A percentile compares a stretch with the other conserved stretches of the same genome.
Conservation (phyloP, 2,113 vertebrate species). For the Megaceryle maxima region DNA sequence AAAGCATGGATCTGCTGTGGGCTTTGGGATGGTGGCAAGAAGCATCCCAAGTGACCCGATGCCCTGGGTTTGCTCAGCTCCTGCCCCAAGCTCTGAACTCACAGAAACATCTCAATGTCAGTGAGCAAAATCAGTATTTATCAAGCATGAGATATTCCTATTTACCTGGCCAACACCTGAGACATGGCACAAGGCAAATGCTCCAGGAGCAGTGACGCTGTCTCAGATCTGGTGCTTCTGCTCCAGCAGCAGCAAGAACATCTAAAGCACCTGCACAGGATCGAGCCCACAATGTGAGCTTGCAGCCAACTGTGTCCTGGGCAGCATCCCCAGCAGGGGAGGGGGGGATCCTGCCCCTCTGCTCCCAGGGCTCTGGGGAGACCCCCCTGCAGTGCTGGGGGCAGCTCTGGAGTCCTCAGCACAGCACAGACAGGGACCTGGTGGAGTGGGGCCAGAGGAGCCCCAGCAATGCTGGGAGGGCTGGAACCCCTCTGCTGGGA, state of each 20-base stretch:
- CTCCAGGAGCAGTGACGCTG: background rate
- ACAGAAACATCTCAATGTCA: background rate
- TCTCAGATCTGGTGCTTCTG: background rate
- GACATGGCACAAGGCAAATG: rapidly evolving
- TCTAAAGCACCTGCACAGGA: too few relatives aligned
- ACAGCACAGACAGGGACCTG: too few relatives aligned
- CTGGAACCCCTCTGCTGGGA: too few relatives aligned
- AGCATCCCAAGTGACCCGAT: background rate
- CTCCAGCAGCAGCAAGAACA: background rate
- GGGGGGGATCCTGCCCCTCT: too few relatives aligned
- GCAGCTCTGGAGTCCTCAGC: too few relatives aligned
- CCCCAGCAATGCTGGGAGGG: too few relatives aligned
- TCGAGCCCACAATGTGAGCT: too few relatives aligned
- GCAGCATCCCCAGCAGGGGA: too few relatives aligned
- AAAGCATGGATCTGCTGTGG: rapidly evolving
- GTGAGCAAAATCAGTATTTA: rapidly evolving
- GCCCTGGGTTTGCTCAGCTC: background rate
- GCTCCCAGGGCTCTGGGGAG: too few relatives aligned
- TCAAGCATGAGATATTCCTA: too few relatives aligned
- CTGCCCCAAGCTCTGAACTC: background rate
- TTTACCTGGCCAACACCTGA: rapidly evolving
- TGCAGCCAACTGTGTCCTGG: too few relatives aligned
- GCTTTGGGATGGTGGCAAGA: background rate
- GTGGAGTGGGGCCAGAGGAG: too few relatives aligned
- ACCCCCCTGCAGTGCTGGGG: background rate